Percentiles rank a stretch among this genome's conserved stretches.
Conservation (phyloP, 2,888 invertebrate genomes). For the Lissocephala sabroskyi region DNA sequence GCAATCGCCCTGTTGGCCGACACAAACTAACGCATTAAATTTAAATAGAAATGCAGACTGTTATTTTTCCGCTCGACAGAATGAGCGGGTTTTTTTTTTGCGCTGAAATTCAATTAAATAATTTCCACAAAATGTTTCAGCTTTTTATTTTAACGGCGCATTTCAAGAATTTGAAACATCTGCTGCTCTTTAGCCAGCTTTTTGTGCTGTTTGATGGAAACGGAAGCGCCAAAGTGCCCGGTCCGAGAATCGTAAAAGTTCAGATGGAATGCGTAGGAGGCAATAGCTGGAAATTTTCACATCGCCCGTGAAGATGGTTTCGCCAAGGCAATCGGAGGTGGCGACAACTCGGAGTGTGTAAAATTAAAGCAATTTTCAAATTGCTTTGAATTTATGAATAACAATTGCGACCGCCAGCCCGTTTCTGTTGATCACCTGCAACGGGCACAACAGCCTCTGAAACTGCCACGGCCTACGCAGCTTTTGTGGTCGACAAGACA, state of each 20-base stretch:
- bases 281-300: too few relatives aligned
- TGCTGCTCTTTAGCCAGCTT: slow-evolving; percentile 7
- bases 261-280: too few relatives aligned
- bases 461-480: slow-evolving; percentile 4
- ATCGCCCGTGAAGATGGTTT: too few relatives aligned
- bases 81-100: slow-evolving; percentile 8
- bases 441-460: too few relatives aligned
- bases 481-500: slow-evolving; percentile 1
- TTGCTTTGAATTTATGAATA: slow-evolving; percentile 66
- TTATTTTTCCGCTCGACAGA: slow-evolving; percentile 29
- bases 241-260: too few relatives aligned
- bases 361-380: slow-evolving; percentile 61
- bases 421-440: slow-evolving; percentile 24
- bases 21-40: slow-evolving; percentile 33
- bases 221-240: too few relatives aligned
- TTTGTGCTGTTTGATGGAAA: slow-evolving; percentile 6
- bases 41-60: slow-evolving; percentile 26
- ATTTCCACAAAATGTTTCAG: not conserved
- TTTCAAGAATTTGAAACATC: slow-evolving; percentile 2
- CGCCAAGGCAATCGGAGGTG: slow-evolving; percentile 31
- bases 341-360: slow-evolving; percentile 34
- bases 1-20: slow-evolving; percentile 19
- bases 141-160: not conserved
- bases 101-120: slow-evolving; percentile 11
- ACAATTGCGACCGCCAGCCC: slow-evolving; percentile 37